These are phyloP conservation scores for Lithophane ornitopus DNA, from an alignment of 2,888 invertebrate species.

Conservation along the genomic window DNA sequence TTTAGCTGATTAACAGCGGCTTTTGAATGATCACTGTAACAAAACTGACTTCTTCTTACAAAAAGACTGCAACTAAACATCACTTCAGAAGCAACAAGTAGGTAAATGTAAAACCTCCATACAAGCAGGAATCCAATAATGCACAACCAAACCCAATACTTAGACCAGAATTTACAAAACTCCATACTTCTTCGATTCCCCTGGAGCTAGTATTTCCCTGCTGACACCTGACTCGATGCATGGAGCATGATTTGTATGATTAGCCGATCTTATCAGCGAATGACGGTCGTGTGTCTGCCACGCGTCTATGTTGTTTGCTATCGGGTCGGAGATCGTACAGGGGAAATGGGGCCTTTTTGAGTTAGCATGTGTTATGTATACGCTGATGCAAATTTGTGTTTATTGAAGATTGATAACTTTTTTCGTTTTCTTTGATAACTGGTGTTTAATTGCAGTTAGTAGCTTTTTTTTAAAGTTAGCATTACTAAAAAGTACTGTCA, in stretches of 20 bases:
- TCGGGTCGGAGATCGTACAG: constrained; percentile 58
- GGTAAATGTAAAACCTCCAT: not conserved
- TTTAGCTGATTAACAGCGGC: not conserved
- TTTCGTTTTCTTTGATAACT: not conserved
- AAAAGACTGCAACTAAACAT: not conserved
- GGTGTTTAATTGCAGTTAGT: not conserved
- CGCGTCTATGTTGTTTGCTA: constrained; percentile 62
- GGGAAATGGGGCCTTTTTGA: constrained; percentile 31
- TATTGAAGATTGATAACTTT: constrained; percentile 4
- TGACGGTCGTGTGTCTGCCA: constrained; percentile 55
- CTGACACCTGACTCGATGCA: constrained; percentile 49
- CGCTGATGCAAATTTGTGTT: constrained; percentile 42
- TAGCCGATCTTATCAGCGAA: constrained; percentile 61
- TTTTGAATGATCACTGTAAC: not conserved
- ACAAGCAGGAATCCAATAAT: not conserved
- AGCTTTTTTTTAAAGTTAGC: not conserved
- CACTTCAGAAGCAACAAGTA: not conserved
- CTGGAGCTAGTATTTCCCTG: constrained; percentile 35
- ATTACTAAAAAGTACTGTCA: not conserved
- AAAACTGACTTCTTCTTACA: not conserved
- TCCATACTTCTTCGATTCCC: constrained; percentile 1
- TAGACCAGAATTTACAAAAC: constrained; percentile 6
- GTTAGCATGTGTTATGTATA: constrained; percentile 21
- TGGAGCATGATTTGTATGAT: constrained; percentile 65
- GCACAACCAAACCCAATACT: constrained; percentile 7